Conservation (phyloP, 2,797 vertebrate genomes). For the Morelia viridis region DNA sequence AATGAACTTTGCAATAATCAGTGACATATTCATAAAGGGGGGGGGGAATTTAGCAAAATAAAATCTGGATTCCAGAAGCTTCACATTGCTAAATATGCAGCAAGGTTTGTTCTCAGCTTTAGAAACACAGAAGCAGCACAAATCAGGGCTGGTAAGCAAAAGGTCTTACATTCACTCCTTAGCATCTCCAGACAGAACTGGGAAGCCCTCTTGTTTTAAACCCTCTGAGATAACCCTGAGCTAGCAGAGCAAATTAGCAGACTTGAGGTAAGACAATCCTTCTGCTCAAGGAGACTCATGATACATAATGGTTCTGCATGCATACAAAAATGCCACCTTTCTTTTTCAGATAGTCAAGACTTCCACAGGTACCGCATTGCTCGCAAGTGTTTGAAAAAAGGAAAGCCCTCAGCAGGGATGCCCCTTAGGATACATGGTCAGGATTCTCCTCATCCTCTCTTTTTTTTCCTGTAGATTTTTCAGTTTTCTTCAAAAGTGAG, state of each 20-base stretch:
- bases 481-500: background rate
- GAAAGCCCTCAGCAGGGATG: too few relatives aligned
- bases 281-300: too few relatives aligned
- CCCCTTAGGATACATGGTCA: background rate
- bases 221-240: too few relatives aligned
- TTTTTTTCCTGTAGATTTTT: background rate
- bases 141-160: too few relatives aligned
- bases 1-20: conserved; percentile 17
- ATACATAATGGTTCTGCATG: too few relatives aligned
- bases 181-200: background rate
- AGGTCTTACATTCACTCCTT: background rate
- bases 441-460: background rate
- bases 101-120: background rate
- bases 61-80: background rate
- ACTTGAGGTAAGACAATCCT: too few relatives aligned
- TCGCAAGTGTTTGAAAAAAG: too few relatives aligned
- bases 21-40: background rate
- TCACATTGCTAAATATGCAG: background rate
- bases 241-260: too few relatives aligned
- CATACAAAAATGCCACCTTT: too few relatives aligned
- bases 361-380: too few relatives aligned
- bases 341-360: too few relatives aligned
- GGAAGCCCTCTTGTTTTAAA: background rate
- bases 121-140: background rate
- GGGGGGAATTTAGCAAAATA: background rate